Base-by-base conservation (phyloP, 2,797 vertebrate species). In the Pelochelys cantorii region DNA sequence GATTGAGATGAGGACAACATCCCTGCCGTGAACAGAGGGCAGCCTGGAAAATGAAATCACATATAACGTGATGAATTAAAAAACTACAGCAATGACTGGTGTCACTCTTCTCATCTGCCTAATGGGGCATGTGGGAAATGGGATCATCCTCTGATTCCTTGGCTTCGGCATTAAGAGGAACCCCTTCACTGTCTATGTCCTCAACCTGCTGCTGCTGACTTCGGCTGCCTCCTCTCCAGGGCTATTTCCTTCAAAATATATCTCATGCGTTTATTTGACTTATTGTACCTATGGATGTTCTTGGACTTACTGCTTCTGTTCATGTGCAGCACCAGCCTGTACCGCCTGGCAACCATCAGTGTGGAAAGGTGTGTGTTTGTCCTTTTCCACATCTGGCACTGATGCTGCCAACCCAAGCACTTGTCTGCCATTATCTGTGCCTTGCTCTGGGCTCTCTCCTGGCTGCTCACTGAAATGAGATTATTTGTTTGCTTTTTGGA, bases 321-420 rank as follows among this genome's bases (percentile, higher is more conserved):
- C 60, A 83, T 56, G 27, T 95, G 96, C 15, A 48, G 77, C 0
- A 52, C 2, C 1, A 94, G 96, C 78, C 92, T 96, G 55, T 86
- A 94, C 59, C 77, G 94, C 75, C 81, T 90, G 96, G 93, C 77
- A 1, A 71, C 81, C 84, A 57, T 97, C 34, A 22, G 59, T 25
- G 5, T 86, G 2, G 93, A 96, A 71, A 80, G 84, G 79, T 95
- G 91, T 75, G 31, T 95, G 6, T 81, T 89, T 0, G 37, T 75
- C 59, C 5, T 95, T 52, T 54, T 79, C 14, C 83, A 91, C 4
- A 3, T 34, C 81, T 92, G 89, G 87, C 65, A 68, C 85, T 5
- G 5, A 18, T 7, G 52, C 5, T 42, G 42, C 77, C 57, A 37
- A 71, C 53, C 88, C 29, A 9, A 42, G 2, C 71, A 86, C 42